Evolutionary conservation across 2,113 vertebrate species (phyloP), one percentile per base, ranked within the genome.

Genomic region (Mirza zaza): DNA sequence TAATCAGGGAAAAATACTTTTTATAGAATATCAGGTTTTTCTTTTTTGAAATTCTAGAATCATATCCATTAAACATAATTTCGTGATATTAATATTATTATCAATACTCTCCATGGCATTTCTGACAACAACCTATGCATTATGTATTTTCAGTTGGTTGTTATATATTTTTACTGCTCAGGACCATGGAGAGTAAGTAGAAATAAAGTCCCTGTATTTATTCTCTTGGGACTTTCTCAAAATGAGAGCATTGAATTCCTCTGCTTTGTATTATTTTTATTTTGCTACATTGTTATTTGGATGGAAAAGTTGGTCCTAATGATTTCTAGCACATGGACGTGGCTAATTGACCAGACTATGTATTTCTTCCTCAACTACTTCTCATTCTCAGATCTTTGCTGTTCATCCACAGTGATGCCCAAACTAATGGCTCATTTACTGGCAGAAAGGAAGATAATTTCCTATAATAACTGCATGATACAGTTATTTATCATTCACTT

Each of bases 211-310:
- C 93, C 94, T n/a, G 80, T 73, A 9, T 91, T 98, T 86, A 87
- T 98, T 90, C 93, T 98, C 4, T 75, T 96, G 82, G 96, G 97
- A 48, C 87, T 98, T 29, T 96, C 94, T 29, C 67, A 65, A 42
- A 87, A 93, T 21, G 87, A 48, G 25, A 59, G 68, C 2, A 39
- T 90, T 25, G 96, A 98, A 86, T 55, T 81, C 36, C 2, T 95
- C 7, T 95, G 87, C 8, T 98, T 98, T 95, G 18, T 90, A 3
- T n/a, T 97, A 21, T 90, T 98, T 87, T 91, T 98, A 65, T 59
- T 97, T n/a, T 97, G 94, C 23, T 98, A 95, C 39, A 27, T 91
- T n/a, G 39, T 48, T 63, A 91, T 92, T 92, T 93, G 86, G 57
- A 4, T 93, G 71, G 94, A 85, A 61, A 97, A 94, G 21, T 32